Base-by-base conservation (phyloP, 2,888 invertebrate genomes). In the Cabera pusaria region DNA sequence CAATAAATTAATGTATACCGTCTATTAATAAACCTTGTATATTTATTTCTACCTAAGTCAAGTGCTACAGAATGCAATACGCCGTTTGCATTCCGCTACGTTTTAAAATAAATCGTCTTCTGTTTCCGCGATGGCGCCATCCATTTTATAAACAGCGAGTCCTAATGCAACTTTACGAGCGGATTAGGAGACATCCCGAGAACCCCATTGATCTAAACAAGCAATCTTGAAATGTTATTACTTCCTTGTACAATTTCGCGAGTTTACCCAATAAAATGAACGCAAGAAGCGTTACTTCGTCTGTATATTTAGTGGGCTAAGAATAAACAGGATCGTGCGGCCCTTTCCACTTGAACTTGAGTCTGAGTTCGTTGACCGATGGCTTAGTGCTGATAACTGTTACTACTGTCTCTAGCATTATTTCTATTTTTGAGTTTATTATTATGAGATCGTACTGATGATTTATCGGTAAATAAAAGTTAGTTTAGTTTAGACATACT, bases 281-380 rank as follows among this genome's bases (percentile, higher is more conserved):
- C 48, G 54, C 68, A 74, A 78, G 74, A 76, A 72, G 68, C 68
- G 64, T 61, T 58, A 63, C 54, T 56, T 49, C 47, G 50, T 62
- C 60, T 81, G 41, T 41, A 78, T 78, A 78, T 80, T 78, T 79
- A 83, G 77, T 71, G 60, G 53, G 68, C 78, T 82, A 84, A 85
- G 85, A 82, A 87, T 87, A 87, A 74, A 71, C 74, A 59, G 41
- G 57, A 60, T 59, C 64, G 66, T 64, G 62, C 66, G 64, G 65
- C 65, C 64, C 72, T 70, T 47, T 64, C 73, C 75, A 86, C 85
- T 87, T 87, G 87, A 87, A 2, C 86, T 86, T 87, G 84, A 73
- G 61, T 68, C 45, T 37, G 57, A 37, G 85, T 65, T 82, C 77
- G 72, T 62, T 61, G 71, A 78, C 82, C 84, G 58, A 49, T 46